These are phyloP conservation scores for Zaprionus obscuricornis DNA, from an alignment of 2,888 invertebrate species.

Conservation along the genomic window DNA sequence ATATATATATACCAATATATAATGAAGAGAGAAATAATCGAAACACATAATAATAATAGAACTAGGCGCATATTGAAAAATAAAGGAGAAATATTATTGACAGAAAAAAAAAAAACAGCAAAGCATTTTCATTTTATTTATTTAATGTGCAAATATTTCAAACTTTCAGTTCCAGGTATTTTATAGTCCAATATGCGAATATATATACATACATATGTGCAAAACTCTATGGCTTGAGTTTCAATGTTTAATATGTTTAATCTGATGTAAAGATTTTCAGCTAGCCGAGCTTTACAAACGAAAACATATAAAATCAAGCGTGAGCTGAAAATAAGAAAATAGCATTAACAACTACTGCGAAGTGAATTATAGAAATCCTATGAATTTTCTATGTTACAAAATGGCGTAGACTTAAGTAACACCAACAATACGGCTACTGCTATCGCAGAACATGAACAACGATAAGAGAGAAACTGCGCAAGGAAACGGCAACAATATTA, in stretches of 20 bases:
- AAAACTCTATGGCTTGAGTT: too few relatives aligned
- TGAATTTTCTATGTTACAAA: constrained; percentile 52
- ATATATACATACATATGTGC: too few relatives aligned
- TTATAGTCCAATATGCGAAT: too few relatives aligned
- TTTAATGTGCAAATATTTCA: background rate
- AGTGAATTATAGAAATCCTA: constrained; percentile 61
- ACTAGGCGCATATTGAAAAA: constrained; percentile 78
- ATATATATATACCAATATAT: constrained; percentile 54
- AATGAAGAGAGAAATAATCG: constrained; percentile 68
- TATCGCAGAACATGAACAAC: too few relatives aligned
- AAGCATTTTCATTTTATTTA: background rate
- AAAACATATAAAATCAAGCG: constrained; percentile 26
- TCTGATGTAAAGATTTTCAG: too few relatives aligned
- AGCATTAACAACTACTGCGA: constrained; percentile 35
- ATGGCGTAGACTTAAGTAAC: constrained; percentile 44
- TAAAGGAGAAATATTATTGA: constrained; percentile 76
- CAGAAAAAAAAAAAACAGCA: constrained; percentile 41
- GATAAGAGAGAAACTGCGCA: too few relatives aligned
- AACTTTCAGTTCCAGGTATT: too few relatives aligned
- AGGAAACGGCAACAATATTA: background rate
- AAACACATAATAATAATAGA: constrained; percentile 68
- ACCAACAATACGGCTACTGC: constrained; percentile 1
- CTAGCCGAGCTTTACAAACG: constrained; percentile 7
- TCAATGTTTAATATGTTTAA: too few relatives aligned
- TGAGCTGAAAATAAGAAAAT: constrained; percentile 19